Percentiles rank a stretch among this genome's conserved stretches.
These are phyloP conservation scores for Branchellion lobata DNA, from an alignment of 2,888 invertebrate genomes.

Conservation along the genomic window DNA sequence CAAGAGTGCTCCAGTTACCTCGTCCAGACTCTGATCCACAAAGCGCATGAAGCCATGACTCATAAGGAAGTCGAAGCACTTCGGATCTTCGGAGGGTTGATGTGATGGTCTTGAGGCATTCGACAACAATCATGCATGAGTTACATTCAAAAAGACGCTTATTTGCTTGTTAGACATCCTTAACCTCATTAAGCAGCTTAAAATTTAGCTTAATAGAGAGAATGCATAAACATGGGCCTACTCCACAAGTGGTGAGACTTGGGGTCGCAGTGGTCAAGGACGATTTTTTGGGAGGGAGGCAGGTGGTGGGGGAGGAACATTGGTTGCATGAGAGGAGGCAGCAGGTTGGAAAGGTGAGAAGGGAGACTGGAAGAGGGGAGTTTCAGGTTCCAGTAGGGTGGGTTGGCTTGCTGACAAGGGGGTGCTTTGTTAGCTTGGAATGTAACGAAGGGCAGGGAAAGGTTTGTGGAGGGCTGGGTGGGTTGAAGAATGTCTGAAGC, in stretches of 20 bases:
- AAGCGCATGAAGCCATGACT: background rate
- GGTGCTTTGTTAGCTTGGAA: background rate
- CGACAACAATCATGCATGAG: background rate
- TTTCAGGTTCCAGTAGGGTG: background rate
- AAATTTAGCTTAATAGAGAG: background rate
- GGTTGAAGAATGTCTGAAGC: too few species aligned
- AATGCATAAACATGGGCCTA: background rate
- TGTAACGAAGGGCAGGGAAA: background rate
- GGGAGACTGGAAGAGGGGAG: background rate
- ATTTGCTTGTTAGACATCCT: too few species aligned
- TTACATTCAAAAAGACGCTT: too few species aligned
- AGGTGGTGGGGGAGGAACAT: background rate
- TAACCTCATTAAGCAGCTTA: background rate
- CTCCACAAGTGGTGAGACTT: background rate
- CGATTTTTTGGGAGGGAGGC: background rate
- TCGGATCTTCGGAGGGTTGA: background rate
- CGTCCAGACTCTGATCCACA: background rate
- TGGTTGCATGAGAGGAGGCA: background rate
- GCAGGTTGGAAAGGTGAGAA: background rate
- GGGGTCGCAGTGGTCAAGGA: background rate
- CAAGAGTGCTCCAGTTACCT: too few species aligned
- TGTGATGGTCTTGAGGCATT: background rate
- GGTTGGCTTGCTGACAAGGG: background rate
- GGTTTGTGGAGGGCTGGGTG: background rate
- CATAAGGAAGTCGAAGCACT: constrained; percentile 1